Conservation (phyloP, 23 tunicate species). For the Corella eumyota region DNA sequence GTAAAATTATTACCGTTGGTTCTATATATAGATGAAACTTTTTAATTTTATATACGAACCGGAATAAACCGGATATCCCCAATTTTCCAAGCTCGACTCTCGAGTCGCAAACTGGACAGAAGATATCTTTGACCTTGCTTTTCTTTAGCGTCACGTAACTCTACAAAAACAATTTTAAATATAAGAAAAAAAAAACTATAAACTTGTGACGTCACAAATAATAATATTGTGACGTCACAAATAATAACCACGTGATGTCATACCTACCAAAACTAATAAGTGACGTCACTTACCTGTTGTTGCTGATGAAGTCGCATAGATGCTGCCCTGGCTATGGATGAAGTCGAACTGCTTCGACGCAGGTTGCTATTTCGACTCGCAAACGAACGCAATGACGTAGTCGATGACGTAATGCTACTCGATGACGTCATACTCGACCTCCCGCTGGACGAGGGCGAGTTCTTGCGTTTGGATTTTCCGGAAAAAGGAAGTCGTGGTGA, state of each 20-base stretch:
- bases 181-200: no score
- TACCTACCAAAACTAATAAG: no score
- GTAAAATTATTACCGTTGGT: no score
- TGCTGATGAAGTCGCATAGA: background rate
- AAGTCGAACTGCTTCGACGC: slow-evolving; percentile 61
- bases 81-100: slow-evolving; percentile 59
- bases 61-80: slow-evolving; percentile 62
- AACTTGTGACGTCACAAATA: no score
- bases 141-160: slow-evolving; percentile 24
- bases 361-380: slow-evolving; percentile 1
- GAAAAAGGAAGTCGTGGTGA: no score
- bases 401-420: slow-evolving; percentile 6
- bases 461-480: no score
- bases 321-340: slow-evolving; percentile 28
- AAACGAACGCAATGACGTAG: slow-evolving; percentile 1
- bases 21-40: no score
- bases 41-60: no score
- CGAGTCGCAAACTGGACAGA: slow-evolving; percentile 52
- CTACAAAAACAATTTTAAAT: slow-evolving; percentile 22
- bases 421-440: background rate
- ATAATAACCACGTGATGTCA: no score
- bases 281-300: no score
- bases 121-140: slow-evolving; percentile 37
- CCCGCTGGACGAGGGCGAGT: slow-evolving; percentile 4
- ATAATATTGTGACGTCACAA: no score